These are phyloP conservation scores for Alligator mississippiensis DNA, from an alignment of 2,113 vertebrate species.

Conservation along the genomic window DNA sequence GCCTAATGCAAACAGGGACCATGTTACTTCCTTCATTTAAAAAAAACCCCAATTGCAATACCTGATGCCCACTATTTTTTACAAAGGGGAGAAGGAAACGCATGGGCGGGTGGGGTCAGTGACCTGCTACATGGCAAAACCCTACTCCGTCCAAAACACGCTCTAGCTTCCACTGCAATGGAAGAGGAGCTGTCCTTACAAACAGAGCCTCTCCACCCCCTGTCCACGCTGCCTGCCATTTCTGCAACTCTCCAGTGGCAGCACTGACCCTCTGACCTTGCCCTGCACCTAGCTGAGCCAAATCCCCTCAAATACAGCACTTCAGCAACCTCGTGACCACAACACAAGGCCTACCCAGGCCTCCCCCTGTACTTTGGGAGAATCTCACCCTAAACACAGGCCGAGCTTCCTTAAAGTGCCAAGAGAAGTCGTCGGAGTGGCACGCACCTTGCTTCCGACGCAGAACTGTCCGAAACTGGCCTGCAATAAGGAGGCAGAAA, in stretches of 20 bases:
- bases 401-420: rapidly evolving
- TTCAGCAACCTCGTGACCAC: background rate
- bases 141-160: background rate
- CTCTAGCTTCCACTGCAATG: background rate
- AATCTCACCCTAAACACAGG: background rate
- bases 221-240: background rate
- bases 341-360: background rate
- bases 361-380: background rate
- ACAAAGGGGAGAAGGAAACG: background rate
- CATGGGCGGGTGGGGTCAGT: background rate
- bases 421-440: too few species aligned
- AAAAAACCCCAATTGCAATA: background rate
- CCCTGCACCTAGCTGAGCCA: background rate
- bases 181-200: background rate
- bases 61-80: background rate
- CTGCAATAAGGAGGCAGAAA: background rate
- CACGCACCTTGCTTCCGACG: background rate
- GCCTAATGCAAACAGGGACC: background rate
- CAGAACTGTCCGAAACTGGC: background rate
- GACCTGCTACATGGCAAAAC: background rate
- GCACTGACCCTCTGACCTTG: background rate
- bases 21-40: background rate
- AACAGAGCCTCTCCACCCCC: too few species aligned
- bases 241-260: background rate
- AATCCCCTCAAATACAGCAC: conserved; percentile 20